Conservation (phyloP, 2,797 vertebrate species). For the Lacerta bilineata region DNA sequence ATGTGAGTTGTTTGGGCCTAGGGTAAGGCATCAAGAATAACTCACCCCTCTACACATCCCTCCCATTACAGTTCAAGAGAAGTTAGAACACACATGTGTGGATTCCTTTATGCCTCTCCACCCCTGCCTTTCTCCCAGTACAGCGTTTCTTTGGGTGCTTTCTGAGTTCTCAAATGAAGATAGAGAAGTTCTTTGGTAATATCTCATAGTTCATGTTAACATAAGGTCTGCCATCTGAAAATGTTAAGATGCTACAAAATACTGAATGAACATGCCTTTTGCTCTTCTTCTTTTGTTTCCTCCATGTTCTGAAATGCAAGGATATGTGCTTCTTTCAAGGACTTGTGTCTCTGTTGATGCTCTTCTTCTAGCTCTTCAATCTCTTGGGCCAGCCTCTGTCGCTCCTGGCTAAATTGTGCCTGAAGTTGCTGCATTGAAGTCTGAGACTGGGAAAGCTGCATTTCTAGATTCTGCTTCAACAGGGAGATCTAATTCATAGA, state of each 20-base stretch:
- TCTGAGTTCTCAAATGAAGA: neutral
- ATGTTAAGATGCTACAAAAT: constrained; percentile 7
- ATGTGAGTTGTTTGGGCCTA: neutral
- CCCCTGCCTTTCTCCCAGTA: no score
- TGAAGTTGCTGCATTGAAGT: constrained; percentile 96
- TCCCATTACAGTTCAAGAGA: neutral
- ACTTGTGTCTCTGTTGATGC: constrained; percentile 91
- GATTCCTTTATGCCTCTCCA: neutral
- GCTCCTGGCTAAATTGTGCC: constrained; percentile 95
- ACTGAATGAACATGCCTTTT: constrained; percentile 85
- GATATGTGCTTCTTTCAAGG: constrained; percentile 93
- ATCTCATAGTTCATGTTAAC: neutral
- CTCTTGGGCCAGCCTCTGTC: constrained; percentile 93
- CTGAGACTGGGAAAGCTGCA: constrained; percentile 98
- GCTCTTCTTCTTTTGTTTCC: constrained; percentile 89
- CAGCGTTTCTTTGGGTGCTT: neutral
- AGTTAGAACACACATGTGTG: neutral
- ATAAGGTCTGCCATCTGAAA: neutral
- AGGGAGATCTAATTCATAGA: constrained; percentile 89
- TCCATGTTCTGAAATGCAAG: constrained; percentile 92
- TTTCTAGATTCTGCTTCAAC: constrained; percentile 97
- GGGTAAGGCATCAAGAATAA: neutral
- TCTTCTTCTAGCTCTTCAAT: constrained; percentile 94
- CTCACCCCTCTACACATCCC: neutral
- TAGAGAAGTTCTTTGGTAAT: neutral